Conservation (phyloP, 2,113 vertebrate species). For the Haemorhous mexicanus region DNA sequence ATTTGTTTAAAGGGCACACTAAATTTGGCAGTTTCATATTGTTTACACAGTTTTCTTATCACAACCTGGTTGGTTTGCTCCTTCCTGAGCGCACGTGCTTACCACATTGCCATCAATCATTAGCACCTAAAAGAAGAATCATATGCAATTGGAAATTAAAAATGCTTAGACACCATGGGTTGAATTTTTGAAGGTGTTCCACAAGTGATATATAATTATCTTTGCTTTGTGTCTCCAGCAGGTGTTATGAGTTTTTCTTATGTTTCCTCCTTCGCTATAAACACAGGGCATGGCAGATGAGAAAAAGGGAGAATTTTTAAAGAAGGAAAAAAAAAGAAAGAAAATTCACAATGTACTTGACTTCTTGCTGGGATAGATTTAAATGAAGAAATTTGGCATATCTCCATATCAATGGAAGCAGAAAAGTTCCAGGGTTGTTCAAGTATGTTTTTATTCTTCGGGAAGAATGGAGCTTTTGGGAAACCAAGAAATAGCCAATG, state of each 20-base stretch:
- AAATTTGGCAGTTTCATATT: constrained; percentile 8
- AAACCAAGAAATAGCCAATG: background rate
- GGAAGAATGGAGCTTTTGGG: background rate
- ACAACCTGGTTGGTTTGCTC: background rate
- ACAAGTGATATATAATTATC: background rate
- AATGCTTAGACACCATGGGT: background rate
- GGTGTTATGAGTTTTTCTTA: background rate
- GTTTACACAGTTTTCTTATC: background rate
- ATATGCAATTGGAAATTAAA: background rate
- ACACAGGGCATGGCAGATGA: background rate
- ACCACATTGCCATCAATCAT: background rate
- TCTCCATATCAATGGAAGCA: background rate
- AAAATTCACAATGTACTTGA: background rate
- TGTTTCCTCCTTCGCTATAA: background rate
- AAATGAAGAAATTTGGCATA: background rate
- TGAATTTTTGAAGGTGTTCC: background rate
- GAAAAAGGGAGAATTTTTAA: background rate
- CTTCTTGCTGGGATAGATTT: background rate
- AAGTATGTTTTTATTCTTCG: background rate
- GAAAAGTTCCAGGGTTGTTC: background rate
- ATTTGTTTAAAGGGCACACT: constrained; percentile 4
- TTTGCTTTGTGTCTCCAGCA: background rate
- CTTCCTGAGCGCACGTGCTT: background rate
- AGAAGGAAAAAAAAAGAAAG: background rate
- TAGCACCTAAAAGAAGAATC: background rate